A percentile compares a stretch with the other conserved stretches of the same genome.
Evolutionary conservation across 2,797 vertebrate genomes (phyloP).

Genomic region (Synanceia verrucosa): DNA sequence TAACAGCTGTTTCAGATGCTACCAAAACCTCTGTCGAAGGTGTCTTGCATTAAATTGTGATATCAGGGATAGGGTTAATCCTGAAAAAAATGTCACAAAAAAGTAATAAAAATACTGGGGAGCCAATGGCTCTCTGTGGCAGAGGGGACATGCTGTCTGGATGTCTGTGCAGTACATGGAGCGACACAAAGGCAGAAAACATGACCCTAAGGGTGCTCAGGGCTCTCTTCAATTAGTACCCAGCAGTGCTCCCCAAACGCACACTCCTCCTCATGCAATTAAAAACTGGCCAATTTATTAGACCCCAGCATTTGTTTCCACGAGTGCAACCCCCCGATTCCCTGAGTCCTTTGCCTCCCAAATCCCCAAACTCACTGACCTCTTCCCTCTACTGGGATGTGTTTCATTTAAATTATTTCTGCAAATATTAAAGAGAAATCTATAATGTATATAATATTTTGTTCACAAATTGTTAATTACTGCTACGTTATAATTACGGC

Average conservation of each 20-base stretch:
- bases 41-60: neutral
- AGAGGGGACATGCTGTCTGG: constrained; percentile 41
- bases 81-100: neutral
- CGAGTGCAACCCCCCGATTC: constrained; percentile 2
- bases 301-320: constrained; percentile 82
- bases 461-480: constrained; percentile 87
- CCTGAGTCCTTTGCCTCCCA: constrained; percentile 15
- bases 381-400: constrained; percentile 80
- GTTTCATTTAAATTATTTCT: constrained; percentile 90
- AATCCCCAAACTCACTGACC: constrained; percentile 50
- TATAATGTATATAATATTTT: constrained; percentile 65
- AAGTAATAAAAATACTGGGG: constrained; percentile 1
- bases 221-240: constrained; percentile 70
- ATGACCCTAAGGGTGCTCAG: constrained; percentile 54
- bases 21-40: neutral
- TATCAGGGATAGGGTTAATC: too few species aligned
- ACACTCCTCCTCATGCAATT: constrained; percentile 76
- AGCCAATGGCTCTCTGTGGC: constrained; percentile 29
- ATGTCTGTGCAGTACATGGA: constrained; percentile 32
- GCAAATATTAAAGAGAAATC: constrained; percentile 92
- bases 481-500: constrained; percentile 88
- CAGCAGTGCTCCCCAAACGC: constrained; percentile 51
- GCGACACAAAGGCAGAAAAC: constrained; percentile 63
- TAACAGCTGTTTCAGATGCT: neutral
- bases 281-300: constrained; percentile 89